phyloP scores from a whole-genome alignment of 2,888 invertebrate species.

The Alloplasta piceator region DNA sequence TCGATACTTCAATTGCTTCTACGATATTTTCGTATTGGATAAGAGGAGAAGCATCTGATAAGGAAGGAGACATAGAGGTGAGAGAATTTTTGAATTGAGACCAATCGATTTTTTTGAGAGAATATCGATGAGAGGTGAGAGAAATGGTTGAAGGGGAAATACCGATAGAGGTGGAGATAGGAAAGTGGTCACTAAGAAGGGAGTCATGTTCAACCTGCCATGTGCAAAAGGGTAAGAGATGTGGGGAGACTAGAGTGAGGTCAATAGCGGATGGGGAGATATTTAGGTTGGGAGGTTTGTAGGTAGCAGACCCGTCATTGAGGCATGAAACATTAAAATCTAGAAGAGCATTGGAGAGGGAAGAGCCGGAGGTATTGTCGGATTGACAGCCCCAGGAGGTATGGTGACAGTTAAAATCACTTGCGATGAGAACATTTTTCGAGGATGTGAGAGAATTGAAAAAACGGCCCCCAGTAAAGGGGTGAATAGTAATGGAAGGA shows the following conservation, averaged over 20 bases:
- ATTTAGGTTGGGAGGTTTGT: neutral
- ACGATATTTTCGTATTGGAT: constrained; percentile 9
- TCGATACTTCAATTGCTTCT: constrained; percentile 12
- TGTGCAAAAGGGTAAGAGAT: neutral
- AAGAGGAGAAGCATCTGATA: neutral
- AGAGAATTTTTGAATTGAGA: neutral
- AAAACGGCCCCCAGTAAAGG: neutral
- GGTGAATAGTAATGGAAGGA: neutral
- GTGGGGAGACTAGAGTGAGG: constrained; percentile 22
- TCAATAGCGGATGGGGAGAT: neutral
- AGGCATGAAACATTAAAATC: constrained; percentile 7
- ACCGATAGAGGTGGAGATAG: neutral
- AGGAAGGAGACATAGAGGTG: neutral
- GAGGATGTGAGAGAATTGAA: constrained; percentile 2
- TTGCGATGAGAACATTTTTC: neutral
- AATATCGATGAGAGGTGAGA: neutral
- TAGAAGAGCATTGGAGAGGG: constrained; percentile 6
- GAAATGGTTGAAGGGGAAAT: too few species aligned
- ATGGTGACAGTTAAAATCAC: constrained; percentile 44
- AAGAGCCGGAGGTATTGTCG: neutral
- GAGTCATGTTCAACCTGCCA: constrained; percentile 6
- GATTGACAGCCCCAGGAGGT: constrained; percentile 29
- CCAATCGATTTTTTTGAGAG: constrained; percentile 21
- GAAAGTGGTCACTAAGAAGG: constrained; percentile 14
- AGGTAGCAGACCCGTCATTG: constrained; percentile 28